Percentiles rank a stretch among this genome's conserved stretches.
phyloP scores from a whole-genome alignment of 1,140 invertebrate species.

The Dinoponera quadriceps region DNA sequence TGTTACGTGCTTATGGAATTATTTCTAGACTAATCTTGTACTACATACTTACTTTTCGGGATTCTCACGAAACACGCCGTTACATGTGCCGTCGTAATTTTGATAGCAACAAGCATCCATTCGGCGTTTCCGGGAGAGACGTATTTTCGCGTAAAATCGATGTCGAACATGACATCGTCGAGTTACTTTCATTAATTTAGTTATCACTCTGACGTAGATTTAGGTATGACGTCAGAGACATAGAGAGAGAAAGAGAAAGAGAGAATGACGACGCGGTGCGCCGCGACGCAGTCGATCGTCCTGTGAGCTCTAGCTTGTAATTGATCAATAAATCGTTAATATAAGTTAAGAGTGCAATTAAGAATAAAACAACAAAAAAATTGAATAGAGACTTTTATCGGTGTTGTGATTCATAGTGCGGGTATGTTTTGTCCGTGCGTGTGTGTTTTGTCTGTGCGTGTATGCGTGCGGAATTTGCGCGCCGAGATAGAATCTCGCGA shows the following conservation, averaged over 20 bases:
- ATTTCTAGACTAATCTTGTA: conserved; percentile 7
- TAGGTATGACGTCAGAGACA: conserved; percentile 23
- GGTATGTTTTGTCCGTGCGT: conserved; percentile 3
- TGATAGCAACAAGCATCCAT: conserved; percentile 25
- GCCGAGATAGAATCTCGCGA: conserved; percentile 35
- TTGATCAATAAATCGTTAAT: conserved; percentile 35
- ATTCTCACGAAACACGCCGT: conserved; percentile 6
- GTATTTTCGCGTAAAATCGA: conserved; percentile 31
- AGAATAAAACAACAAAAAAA: conserved; percentile 10
- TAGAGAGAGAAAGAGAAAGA: not conserved
- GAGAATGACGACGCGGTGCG: conserved; percentile 1
- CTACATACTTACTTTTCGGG: not conserved
- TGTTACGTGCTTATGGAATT: not conserved
- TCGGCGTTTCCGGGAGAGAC: conserved; percentile 20
- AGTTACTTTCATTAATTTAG: conserved; percentile 41
- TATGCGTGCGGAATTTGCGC: not conserved
- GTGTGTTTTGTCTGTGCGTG: not conserved
- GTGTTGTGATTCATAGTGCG: conserved; percentile 38
- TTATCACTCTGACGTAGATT: conserved; percentile 37
- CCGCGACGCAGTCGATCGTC: conserved; percentile 49
- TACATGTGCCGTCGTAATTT: conserved; percentile 24
- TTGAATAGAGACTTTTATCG: conserved; percentile 44
- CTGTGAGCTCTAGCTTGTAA: conserved; percentile 37
- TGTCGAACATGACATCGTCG: not conserved
- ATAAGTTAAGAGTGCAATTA: conserved; percentile 52